Evolutionary conservation across 2,113 vertebrate genomes (phyloP).

Genomic region (Oxyura jamaicensis): DNA sequence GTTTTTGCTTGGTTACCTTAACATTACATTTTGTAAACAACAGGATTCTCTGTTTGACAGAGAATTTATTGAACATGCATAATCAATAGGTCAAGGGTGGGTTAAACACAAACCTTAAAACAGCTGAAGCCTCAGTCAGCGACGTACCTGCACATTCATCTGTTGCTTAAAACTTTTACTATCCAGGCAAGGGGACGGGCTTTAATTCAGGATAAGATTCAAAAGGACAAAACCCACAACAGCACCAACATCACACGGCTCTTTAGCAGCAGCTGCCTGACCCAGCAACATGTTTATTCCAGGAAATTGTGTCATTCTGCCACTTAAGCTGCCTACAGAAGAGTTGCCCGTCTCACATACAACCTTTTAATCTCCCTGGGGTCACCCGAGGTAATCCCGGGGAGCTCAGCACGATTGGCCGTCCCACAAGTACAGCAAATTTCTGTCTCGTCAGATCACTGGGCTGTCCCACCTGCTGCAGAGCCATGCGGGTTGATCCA

Average conservation of each 20-base stretch:
- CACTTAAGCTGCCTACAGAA: conserved; percentile 83
- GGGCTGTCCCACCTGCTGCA: conserved; percentile 69
- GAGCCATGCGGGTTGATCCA: conserved; percentile 33
- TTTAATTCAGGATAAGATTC: conserved; percentile 70
- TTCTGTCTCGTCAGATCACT: conserved; percentile 81
- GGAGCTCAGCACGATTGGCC: conserved; percentile 80
- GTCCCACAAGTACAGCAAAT: conserved; percentile 75
- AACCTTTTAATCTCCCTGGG: conserved; percentile 81
- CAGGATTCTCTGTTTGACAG: background rate
- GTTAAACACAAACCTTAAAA: conserved; percentile 66
- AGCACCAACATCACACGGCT: conserved; percentile 71
- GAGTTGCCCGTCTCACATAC: conserved; percentile 84
- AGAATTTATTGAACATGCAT: conserved; percentile 15
- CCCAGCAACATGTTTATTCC: conserved; percentile 84
- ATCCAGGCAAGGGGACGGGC: conserved; percentile 56
- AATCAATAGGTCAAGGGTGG: conserved; percentile 15
- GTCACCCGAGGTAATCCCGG: conserved; percentile 86
- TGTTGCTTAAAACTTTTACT: conserved; percentile 73
- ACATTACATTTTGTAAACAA: background rate
- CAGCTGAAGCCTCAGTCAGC: conserved; percentile 23
- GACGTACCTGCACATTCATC: conserved; percentile 87
- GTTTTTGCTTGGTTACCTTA: background rate
- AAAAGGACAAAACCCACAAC: conserved; percentile 67
- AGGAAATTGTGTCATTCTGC: conserved; percentile 87
- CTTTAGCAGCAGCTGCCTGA: conserved; percentile 77